Evolutionary conservation across 2,113 vertebrate genomes (phyloP), one percentile per base, ranked within the genome.

Genomic region (Anarhynchus alexandrinus): DNA sequence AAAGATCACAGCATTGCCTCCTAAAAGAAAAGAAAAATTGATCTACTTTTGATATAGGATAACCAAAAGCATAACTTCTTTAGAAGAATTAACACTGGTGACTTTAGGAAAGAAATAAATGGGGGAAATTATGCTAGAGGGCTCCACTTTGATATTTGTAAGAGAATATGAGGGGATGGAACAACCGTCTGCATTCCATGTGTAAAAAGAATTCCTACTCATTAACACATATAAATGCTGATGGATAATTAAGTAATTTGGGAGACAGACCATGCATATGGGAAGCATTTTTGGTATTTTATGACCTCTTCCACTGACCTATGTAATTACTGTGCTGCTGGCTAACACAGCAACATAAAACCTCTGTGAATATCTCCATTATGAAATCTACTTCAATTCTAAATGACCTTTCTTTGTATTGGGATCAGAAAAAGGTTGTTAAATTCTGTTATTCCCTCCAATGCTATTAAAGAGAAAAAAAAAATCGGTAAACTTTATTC

Each of bases 201-300:
- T 40, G 64, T 40, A 76, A 36, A 51, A 94, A 93, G 47, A 52
- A 72, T 61, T 82, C 79, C 67, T 85, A 23, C 29, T 88, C 94
- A 94, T 92, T 93, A 94, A 83, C 71, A 90, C 72, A 40, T 49
- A 52, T 5, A 88, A 92, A 86, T 82, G 61, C 83, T 96, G 92
- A 96, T 61, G 92, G 95, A 93, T 88, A 89, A 97, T 96, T 94
- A 97, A 96, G 90, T 96, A 92, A 97, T 96, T 92, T 91, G 76
- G 88, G 91, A 96, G 94, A 95, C 95, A 92, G 83, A 83, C 86
- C 92, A 91, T 65, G 88, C 52, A 69, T 81, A 92, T 73, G 42
- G 43, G 86, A 93, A 95, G 47, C 61, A 85, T 55, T 93, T 95
- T 86, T 92, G 80, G 69, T 96, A 95, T 92, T 92, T 95, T 96